These are phyloP conservation scores for Rhinichthys osculus DNA, from an alignment of 2,797 vertebrate genomes.

Conservation along the genomic window DNA sequence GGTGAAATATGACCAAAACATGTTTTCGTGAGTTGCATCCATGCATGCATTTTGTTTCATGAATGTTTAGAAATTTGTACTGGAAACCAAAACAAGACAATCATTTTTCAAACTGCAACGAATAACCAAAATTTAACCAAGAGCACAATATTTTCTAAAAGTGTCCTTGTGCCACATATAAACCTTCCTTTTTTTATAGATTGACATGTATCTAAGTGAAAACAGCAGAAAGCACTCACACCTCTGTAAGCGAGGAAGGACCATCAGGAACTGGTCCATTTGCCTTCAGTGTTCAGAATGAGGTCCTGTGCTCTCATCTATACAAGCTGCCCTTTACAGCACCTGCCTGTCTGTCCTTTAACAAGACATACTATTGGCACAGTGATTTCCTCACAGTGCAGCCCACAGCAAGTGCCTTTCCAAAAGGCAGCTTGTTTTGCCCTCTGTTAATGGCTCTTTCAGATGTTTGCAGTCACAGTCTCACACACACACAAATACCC, in stretches of 20 bases:
- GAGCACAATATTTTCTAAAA: not conserved
- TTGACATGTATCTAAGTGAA: slow-evolving; percentile 71
- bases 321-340: slow-evolving; percentile 47
- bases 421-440: slow-evolving; percentile 36
- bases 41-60: not conserved
- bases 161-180: not conserved
- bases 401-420: slow-evolving; percentile 15
- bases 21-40: not conserved
- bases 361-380: slow-evolving; percentile 50
- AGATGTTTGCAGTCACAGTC: slow-evolving; percentile 19
- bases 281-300: slow-evolving; percentile 33
- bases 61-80: not conserved
- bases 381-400: slow-evolving; percentile 36
- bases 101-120: not conserved
- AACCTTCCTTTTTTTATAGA: slow-evolving; percentile 55
- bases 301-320: slow-evolving; percentile 52
- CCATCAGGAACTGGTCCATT: slow-evolving; percentile 39
- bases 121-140: not conserved
- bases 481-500: slow-evolving; percentile 41
- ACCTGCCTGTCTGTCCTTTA: slow-evolving; percentile 56
- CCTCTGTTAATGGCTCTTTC: slow-evolving; percentile 42
- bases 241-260: slow-evolving; percentile 40
- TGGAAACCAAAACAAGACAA: not conserved
- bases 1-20: not conserved
- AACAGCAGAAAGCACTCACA: slow-evolving; percentile 78